Percentiles rank a stretch among this genome's conserved stretches.
phyloP scores from a whole-genome alignment of 2,113 vertebrate species.

The Tilapia sparmanii region DNA sequence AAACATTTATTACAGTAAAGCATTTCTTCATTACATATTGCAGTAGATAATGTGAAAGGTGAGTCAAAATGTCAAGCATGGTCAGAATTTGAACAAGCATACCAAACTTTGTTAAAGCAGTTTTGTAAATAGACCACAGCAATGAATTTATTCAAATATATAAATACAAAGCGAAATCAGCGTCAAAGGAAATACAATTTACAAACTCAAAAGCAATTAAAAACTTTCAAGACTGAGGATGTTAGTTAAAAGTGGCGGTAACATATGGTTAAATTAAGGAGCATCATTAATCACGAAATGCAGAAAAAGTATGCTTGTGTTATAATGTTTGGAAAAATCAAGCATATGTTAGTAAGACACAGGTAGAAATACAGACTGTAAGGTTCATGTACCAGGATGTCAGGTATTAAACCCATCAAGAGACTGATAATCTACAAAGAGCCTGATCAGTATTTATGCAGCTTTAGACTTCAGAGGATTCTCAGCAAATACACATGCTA shows the following conservation, averaged over 20 bases:
- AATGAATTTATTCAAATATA: background rate
- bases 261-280: background rate
- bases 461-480: background rate
- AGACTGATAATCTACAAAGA: background rate
- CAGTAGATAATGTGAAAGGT: background rate
- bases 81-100: background rate
- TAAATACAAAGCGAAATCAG: background rate
- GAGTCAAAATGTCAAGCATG: background rate
- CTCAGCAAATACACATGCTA: background rate
- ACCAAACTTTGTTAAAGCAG: background rate
- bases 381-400: background rate
- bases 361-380: background rate
- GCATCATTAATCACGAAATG: background rate
- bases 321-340: background rate
- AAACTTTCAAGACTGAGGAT: background rate
- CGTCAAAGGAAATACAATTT: background rate
- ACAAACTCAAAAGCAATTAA: background rate
- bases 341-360: background rate
- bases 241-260: background rate
- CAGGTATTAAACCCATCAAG: background rate
- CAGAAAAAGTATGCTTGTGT: background rate
- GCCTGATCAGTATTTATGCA: background rate
- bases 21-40: background rate
- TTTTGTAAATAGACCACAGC: background rate
- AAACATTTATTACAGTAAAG: background rate